Evolutionary conservation across 37 sponge, comb jelly and placozoan species (phyloP).

Genomic region (Halichondria panicea): DNA sequence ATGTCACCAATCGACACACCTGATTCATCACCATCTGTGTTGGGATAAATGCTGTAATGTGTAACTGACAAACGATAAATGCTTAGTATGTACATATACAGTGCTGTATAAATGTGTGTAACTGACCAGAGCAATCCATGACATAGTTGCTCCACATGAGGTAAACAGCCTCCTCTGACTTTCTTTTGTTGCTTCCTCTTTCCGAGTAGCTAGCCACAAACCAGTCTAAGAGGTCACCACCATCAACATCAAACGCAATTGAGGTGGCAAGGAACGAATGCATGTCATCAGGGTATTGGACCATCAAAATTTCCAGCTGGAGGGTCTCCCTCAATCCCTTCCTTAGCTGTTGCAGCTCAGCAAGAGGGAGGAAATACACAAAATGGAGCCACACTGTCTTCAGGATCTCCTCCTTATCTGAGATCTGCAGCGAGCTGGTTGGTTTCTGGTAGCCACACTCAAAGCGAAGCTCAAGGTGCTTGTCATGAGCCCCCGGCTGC

Average conservation of each 20-base stretch:
- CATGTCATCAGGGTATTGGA: background rate
- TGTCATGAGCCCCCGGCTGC: too few species aligned
- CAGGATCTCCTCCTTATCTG: constrained; percentile 5
- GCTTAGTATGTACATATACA: too few species aligned
- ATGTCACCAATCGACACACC: too few species aligned
- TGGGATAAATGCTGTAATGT: too few species aligned
- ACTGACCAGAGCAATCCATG: constrained; percentile 4
- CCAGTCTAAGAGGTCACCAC: background rate
- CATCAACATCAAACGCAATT: background rate
- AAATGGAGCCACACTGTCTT: constrained; percentile 26
- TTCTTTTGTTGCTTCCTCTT: constrained; percentile 5
- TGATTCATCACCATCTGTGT: too few species aligned
- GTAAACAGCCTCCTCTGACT: constrained; percentile 18
- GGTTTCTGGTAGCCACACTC: constrained; percentile 26
- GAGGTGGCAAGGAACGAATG: constrained; percentile 5
- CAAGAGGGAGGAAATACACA: constrained; percentile 21
- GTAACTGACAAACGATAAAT: too few species aligned
- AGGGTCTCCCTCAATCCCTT: constrained; percentile 36
- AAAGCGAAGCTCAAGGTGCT: constrained; percentile 7
- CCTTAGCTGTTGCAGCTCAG: constrained; percentile 17
- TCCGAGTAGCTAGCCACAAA: constrained; percentile 14
- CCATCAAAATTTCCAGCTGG: constrained; percentile 2
- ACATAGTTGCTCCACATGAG: constrained; percentile 22
- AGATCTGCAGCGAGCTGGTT: background rate
- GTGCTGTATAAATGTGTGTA: too few species aligned